Evolutionary conservation across 2,888 invertebrate species (phyloP).

Genomic region (Notocelia uddmanniana): DNA sequence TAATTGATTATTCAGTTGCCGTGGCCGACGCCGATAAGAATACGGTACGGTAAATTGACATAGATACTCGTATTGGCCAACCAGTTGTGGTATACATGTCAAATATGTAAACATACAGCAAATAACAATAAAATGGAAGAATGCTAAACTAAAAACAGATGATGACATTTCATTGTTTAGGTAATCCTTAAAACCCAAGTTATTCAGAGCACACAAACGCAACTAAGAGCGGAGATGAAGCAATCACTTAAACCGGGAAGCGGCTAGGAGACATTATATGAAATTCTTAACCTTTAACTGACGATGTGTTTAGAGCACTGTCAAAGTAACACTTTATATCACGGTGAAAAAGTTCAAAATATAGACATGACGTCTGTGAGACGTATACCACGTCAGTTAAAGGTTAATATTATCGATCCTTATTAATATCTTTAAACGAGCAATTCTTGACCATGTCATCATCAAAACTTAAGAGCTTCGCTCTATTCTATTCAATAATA

Average conservation of each 20-base stretch:
- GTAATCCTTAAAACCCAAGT: background rate
- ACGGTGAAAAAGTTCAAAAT: no score
- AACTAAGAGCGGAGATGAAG: background rate
- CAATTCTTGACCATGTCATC: no score
- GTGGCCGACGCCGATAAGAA: constrained; percentile 25
- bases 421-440: no score
- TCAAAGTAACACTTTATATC: no score
- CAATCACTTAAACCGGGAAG: background rate
- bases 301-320: no score
- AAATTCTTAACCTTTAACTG: no score
- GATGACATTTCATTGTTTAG: background rate
- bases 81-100: constrained; percentile 22
- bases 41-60: constrained; percentile 45
- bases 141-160: background rate
- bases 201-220: background rate
- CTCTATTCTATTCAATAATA: no score
- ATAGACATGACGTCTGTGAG: no score
- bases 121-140: background rate
- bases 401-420: no score
- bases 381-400: no score
- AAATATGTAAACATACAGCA: constrained; percentile 2
- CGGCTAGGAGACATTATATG: no score
- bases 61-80: constrained; percentile 37
- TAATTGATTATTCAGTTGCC: constrained; percentile 43
- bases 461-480: no score